These are phyloP conservation scores for Phoxinus phoxinus DNA, from an alignment of 2,113 vertebrate genomes.

Conservation along the genomic window DNA sequence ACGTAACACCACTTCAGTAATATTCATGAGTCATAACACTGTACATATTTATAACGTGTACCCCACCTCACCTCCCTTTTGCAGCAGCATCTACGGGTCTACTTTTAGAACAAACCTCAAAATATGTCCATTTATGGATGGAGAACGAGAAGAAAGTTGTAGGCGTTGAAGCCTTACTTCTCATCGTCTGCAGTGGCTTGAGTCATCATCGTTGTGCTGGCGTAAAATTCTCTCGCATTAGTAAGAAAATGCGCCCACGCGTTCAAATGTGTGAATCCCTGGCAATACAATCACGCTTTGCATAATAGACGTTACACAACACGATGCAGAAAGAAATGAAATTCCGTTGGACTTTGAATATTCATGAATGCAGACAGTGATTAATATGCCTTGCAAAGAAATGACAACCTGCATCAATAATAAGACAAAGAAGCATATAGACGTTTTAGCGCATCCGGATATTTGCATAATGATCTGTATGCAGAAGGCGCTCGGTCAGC, in stretches of 20 bases:
- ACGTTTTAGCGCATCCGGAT: not conserved
- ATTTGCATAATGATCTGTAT: not conserved
- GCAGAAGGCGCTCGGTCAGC: constrained; percentile 56
- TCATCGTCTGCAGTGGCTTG: constrained; percentile 4
- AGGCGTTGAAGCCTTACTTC: not conserved
- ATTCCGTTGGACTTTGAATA: not conserved
- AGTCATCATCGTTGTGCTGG: constrained; percentile 3
- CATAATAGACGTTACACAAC: not conserved
- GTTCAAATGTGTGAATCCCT: not conserved
- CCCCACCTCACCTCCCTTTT: not conserved
- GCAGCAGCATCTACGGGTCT: not conserved
- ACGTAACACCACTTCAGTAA: not conserved
- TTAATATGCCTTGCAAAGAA: not conserved
- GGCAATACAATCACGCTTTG: not conserved
- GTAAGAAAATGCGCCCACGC: constrained; percentile 17
- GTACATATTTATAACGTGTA: not conserved
- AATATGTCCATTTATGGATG: constrained; percentile 7
- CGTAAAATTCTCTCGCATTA: not conserved
- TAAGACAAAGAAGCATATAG: not conserved
- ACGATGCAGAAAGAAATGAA: not conserved
- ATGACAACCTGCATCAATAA: not conserved
- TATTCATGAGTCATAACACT: not conserved
- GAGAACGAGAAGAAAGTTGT: not conserved
- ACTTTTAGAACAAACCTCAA: not conserved
- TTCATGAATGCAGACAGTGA: not conserved